Evolutionary conservation across 2,888 invertebrate genomes (phyloP), one percentile per base, ranked within the genome.

Genomic region (Formica aserva): DNA sequence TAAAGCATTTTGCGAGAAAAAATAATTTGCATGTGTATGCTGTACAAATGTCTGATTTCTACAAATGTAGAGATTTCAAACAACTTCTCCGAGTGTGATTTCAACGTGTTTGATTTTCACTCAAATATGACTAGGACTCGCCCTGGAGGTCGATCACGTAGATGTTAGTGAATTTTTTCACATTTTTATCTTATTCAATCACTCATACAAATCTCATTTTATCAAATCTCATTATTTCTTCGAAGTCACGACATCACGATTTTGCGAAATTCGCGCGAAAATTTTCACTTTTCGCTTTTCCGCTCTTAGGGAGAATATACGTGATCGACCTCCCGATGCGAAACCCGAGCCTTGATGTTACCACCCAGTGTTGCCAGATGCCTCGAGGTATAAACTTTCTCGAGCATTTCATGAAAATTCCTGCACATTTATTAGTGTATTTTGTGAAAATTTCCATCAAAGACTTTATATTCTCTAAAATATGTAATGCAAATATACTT

Each of bases 211-310:
- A 65, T 65, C 75, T 76, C 65, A 65, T 63, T 32, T 48, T 48
- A 65, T 52, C 48, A 65, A 65, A 65, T 52, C 65, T 65, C 35
- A 75, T 63, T 45, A 32, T 63, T 32, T 63, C 48, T 35, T 11
- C 48, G 65, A 52, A 48, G 4, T 35, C 52, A 76, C 75, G 65
- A 65, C 65, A 65, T 48, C 45, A 32, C 45, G 48, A 65, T 65
- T 76, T 76, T 35, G 48, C 65, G 65, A 65, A 76, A 76, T 65
- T 76, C 48, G 35, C 35, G 65, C 48, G 35, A 65, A 76, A 48
- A 65, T 65, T 65, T 76, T 65, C 65, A 75, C 48, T 52, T 65
- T 52, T 76, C 48, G 32, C 48, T 48, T 32, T 76, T 52, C 26
- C 65, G 52, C 48, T 52, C 65, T 65, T 65, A 35, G 15, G 48